Base-by-base conservation (phyloP, 2,888 invertebrate species). In the Drosophila multiciliata region DNA sequence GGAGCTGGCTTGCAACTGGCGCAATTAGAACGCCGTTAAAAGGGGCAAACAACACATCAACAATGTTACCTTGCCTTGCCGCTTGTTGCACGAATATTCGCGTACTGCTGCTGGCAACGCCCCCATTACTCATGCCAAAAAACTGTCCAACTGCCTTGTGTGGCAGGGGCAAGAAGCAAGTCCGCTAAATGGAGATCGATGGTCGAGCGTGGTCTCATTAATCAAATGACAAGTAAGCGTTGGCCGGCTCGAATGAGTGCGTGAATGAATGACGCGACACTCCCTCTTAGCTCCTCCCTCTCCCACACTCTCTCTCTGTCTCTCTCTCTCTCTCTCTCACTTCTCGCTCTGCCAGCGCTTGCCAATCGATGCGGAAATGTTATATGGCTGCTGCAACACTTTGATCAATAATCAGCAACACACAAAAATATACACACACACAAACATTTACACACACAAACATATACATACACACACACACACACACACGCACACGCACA, bases 151-250 rank as follows among this genome's bases (percentile, higher is more conserved):
- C 32, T 38, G 53, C 35, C n/a, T 23, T 26, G 20, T 17, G 45
- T 8, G 45, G 4, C 12, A 32, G 45, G 7, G 9, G 32, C 40
- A 2, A 15, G 35, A 8, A 20, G 4, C 35, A 38, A 66, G 68
- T 57, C 73, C 82, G 89, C 87, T 91, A 91, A 91, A 91, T 92
- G 92, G 92, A 92, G 91, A 91, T 91, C 91, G 91, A 91, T 91
- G 91, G 90, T 80, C 85, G 87, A 90, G 87, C 90, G 87, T 92
- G 92, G 88, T 88, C 91, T 92, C 91, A 91, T 91, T 91, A 92
- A 91, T 91, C 91, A 91, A 91, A 88, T 86, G 92, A 91, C 90
- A 91, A 80, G 87, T 88, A 82, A 81, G 78, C 83, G 71, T 75
- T 75, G 76, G 53, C 72, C 80, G 55, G 68, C 76, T 63, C 65